Conservation (phyloP, 64 coral and sea anemone genomes). For the Montipora cactus region DNA sequence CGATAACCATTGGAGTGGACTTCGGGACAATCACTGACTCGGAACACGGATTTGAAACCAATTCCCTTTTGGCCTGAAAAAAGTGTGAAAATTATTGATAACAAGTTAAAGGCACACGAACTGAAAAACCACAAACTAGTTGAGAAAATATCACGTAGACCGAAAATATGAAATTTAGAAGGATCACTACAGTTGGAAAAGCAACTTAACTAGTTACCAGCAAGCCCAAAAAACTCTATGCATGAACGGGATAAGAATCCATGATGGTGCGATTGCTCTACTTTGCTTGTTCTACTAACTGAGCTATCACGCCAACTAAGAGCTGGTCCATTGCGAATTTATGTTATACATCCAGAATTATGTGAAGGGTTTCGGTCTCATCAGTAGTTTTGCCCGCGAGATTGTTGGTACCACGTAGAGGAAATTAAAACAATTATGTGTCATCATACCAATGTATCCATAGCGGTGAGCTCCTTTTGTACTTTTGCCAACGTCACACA, state of each 20-base stretch:
- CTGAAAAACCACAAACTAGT: neutral
- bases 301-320: too few species aligned
- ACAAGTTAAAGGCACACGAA: neutral
- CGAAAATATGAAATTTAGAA: too few species aligned
- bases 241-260: too few species aligned
- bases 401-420: neutral
- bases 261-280: too few species aligned
- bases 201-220: too few species aligned
- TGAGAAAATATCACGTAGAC: neutral
- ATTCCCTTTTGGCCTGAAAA: constrained; percentile 91
- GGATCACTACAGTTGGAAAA: too few species aligned
- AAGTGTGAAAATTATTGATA: neutral
- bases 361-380: too few species aligned
- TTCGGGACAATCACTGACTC: constrained; percentile 86
- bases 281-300: too few species aligned
- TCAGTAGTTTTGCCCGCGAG: too few species aligned
- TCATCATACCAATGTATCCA: constrained; percentile 86
- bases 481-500: constrained; percentile 93
- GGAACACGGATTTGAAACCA: constrained; percentile 95
- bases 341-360: too few species aligned
- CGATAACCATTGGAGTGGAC: constrained; percentile 95
- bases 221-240: too few species aligned
- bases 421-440: neutral
- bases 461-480: constrained; percentile 92
- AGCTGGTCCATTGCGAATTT: too few species aligned